Evolutionary conservation across 2,888 invertebrate genomes (phyloP).

Genomic region (Melinaea marsaeus): DNA sequence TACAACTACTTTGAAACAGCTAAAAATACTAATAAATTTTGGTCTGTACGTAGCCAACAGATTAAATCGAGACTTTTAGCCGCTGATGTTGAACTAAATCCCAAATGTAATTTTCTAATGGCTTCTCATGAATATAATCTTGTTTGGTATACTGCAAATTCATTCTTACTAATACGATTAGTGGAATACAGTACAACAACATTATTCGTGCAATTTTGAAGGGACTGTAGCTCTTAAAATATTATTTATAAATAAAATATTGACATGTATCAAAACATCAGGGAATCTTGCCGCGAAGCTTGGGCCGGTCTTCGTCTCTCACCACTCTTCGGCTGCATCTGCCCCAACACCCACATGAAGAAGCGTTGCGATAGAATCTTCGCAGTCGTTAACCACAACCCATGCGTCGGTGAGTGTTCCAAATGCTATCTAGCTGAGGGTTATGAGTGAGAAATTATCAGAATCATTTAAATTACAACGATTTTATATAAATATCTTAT

Average conservation of each 20-base stretch:
- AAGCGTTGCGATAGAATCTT: conserved; percentile 92
- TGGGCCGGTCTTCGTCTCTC: conserved; percentile 92
- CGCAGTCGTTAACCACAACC: conserved; percentile 93
- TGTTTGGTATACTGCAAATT: conserved; percentile 13
- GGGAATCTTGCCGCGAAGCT: conserved; percentile 90
- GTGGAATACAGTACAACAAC: too few species aligned
- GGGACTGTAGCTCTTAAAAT: too few species aligned
- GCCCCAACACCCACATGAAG: conserved; percentile 93
- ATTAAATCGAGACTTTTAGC: conserved; percentile 15
- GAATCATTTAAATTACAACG: background rate
- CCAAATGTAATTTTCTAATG: conserved; percentile 26
- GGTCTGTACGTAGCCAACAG: background rate
- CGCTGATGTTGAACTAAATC: conserved; percentile 19
- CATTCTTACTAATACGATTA: conserved; percentile 1
- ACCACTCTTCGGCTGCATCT: conserved; percentile 95
- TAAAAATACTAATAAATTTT: background rate
- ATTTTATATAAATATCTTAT: too few species aligned
- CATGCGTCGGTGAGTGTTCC: conserved; percentile 90
- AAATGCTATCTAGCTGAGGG: conserved; percentile 44
- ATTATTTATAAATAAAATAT: background rate
- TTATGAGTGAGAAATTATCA: conserved; percentile 58
- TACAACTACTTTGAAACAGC: background rate
- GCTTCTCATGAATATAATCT: conserved; percentile 11
- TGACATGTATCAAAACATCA: conserved; percentile 56
- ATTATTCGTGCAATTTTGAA: too few species aligned